phyloP scores from a whole-genome alignment of 2,113 vertebrate genomes.

The Axis porcinus region DNA sequence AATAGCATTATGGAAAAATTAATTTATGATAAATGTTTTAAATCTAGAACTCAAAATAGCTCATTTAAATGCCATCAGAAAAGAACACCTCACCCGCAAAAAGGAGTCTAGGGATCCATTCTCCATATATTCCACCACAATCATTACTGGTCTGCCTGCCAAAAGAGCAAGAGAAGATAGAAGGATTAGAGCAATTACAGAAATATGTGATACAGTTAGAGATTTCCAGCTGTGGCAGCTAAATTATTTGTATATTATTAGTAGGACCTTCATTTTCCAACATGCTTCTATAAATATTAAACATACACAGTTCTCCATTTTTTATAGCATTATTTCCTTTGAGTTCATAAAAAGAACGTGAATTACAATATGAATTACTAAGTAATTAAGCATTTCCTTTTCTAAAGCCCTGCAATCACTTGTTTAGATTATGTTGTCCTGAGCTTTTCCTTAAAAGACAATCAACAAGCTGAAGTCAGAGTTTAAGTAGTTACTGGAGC shows the following conservation, averaged over 20 bases:
- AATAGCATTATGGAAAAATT: conserved; percentile 80
- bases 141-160: conserved; percentile 96
- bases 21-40: conserved; percentile 80
- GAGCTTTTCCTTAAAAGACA: conserved; percentile 36
- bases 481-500: neutral
- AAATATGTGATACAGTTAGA: neutral
- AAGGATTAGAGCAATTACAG: conserved; percentile 50
- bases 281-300: conserved; percentile 45
- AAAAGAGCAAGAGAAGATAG: conserved; percentile 78
- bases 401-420: neutral
- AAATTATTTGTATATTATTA: conserved; percentile 70
- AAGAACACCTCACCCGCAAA: conserved; percentile 89
- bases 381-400: conserved; percentile 4
- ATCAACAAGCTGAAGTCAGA: neutral
- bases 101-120: conserved; percentile 97
- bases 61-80: conserved; percentile 78
- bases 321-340: neutral
- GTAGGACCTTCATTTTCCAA: conserved; percentile 58
- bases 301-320: neutral
- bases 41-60: conserved; percentile 76
- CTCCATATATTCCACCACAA: conserved; percentile 98
- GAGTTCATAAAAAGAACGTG: neutral
- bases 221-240: conserved; percentile 58
- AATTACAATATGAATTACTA: conserved; percentile 30
- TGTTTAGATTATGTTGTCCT: neutral